These are phyloP conservation scores for Gryllus longicercus DNA, from an alignment of 2,888 invertebrate genomes.

Conservation along the genomic window DNA sequence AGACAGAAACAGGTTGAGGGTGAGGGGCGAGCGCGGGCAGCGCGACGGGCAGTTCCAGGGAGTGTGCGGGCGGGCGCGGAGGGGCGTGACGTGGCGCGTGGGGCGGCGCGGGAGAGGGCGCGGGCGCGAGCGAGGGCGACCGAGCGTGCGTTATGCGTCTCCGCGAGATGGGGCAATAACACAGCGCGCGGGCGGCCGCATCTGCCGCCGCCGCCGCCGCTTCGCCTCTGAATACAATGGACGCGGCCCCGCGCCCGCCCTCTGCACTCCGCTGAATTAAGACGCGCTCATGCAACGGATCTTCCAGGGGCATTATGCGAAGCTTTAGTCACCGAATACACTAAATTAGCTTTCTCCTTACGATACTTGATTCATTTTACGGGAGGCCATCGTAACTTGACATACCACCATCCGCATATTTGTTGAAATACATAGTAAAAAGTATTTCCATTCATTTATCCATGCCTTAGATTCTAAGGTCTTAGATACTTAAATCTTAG, in stretches of 20 bases:
- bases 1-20: no score
- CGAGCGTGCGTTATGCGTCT: background rate
- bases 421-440: no score
- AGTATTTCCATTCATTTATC: no score
- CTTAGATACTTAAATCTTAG: no score
- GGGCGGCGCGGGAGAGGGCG: background rate
- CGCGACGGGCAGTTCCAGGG: no score
- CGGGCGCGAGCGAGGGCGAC: background rate
- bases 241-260: background rate
- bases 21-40: no score
- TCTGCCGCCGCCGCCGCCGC: background rate
- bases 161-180: background rate
- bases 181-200: background rate
- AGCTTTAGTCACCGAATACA: background rate
- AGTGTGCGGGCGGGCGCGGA: no score
- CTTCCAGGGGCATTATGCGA: background rate
- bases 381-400: no score
- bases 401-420: no score
- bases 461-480: no score
- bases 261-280: background rate
- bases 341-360: no score
- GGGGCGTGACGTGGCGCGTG: background rate
- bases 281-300: background rate
- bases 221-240: background rate
- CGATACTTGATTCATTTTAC: no score